phyloP scores from a whole-genome alignment of 2,113 vertebrate genomes.

The Tragulus kanchil region DNA sequence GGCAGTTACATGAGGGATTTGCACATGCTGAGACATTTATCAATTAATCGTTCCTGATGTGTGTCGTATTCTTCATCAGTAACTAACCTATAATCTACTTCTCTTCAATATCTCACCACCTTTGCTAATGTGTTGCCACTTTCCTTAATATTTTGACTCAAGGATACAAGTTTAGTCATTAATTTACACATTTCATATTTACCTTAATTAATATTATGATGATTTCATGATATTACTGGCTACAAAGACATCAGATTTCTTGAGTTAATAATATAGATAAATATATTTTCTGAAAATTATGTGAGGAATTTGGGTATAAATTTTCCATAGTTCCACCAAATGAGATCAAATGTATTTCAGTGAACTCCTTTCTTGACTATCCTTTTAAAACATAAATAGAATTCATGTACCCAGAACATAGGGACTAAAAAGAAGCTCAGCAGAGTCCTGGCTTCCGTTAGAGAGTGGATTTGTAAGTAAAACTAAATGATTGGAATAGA shows the following conservation, averaged over 20 bases:
- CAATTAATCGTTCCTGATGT: background rate
- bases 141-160: conserved; percentile 7
- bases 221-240: background rate
- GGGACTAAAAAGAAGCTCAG: background rate
- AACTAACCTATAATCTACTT: background rate
- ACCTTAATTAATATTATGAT: background rate
- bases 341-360: conserved; percentile 17
- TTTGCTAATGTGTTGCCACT: background rate
- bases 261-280: background rate
- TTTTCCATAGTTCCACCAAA: background rate
- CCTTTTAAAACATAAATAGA: background rate
- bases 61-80: background rate
- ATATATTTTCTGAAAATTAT: background rate
- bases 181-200: background rate
- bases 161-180: conserved; percentile 5
- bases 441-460: background rate
- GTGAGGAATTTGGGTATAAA: background rate
- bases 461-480: background rate
- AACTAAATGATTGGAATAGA: background rate
- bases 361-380: background rate
- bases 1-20: background rate
- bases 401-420: background rate
- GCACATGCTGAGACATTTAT: background rate
- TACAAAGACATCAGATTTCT: background rate
- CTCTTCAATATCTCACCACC: background rate